A percentile compares a stretch with the other conserved stretches of the same genome.
phyloP scores from a whole-genome alignment of 2,113 vertebrate species.

The Urocolius indicus region DNA sequence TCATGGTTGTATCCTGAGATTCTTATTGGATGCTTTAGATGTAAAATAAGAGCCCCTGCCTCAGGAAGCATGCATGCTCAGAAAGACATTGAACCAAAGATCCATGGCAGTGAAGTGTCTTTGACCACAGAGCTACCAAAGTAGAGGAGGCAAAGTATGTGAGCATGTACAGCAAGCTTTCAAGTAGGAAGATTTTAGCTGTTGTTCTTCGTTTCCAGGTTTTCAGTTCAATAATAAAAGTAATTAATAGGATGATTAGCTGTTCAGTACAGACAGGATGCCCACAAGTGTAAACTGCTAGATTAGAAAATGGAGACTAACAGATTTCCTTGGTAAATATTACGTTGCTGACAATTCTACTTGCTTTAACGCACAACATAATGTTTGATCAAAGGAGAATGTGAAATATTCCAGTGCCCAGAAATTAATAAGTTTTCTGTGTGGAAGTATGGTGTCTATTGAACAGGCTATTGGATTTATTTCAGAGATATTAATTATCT shows the following conservation, averaged over 20 bases:
- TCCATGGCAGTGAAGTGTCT: not conserved
- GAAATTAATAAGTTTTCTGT: constrained; percentile 43
- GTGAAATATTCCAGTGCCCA: not conserved
- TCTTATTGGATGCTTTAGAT: not conserved
- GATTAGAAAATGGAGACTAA: not conserved
- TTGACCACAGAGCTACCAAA: not conserved
- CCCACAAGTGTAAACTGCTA: not conserved
- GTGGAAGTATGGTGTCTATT: not conserved
- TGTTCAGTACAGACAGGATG: not conserved
- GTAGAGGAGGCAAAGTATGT: not conserved
- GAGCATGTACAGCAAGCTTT: not conserved
- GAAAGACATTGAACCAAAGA: not conserved
- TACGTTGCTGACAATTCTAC: not conserved
- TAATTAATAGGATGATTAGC: not conserved
- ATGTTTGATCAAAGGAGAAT: not conserved
- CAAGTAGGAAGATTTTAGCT: not conserved
- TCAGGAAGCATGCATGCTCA: not conserved
- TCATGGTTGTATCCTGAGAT: not conserved
- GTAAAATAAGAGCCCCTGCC: not conserved
- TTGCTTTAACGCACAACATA: not conserved
- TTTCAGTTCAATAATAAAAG: not conserved
- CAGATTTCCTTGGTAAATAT: not conserved
- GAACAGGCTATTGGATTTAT: constrained; percentile 3
- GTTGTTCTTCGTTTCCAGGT: not conserved
- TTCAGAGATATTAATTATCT: constrained; percentile 40